phyloP scores from a whole-genome alignment of 2,888 invertebrate species.

The Volucella bombylans region DNA sequence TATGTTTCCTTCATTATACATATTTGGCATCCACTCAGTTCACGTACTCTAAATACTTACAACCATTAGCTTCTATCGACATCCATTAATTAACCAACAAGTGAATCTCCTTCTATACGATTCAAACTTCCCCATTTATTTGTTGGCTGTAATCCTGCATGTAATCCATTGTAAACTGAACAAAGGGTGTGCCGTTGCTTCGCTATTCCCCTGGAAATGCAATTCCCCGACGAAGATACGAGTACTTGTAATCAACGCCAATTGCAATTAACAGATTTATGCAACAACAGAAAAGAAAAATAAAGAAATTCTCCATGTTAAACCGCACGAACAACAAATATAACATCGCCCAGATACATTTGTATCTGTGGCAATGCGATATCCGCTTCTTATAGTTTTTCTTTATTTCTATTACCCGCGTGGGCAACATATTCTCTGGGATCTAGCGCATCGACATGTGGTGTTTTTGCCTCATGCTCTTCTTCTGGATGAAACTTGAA shows the following conservation, averaged over 20 bases:
- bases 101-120: too few relatives aligned
- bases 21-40: too few relatives aligned
- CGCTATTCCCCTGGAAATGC: background rate
- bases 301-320: constrained; percentile 42
- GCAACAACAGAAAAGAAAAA: constrained; percentile 16
- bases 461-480: constrained; percentile 31
- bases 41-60: too few relatives aligned
- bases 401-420: constrained; percentile 32
- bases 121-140: too few relatives aligned
- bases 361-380: constrained; percentile 32
- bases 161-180: too few relatives aligned
- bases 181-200: too few relatives aligned
- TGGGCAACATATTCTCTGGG: background rate
- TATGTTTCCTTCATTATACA: too few relatives aligned
- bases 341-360: constrained; percentile 19
- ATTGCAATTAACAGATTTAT: constrained; percentile 14
- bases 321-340: constrained; percentile 64
- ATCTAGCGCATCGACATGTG: constrained; percentile 15
- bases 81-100: too few relatives aligned
- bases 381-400: constrained; percentile 21
- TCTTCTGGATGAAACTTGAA: constrained; percentile 44
- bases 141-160: too few relatives aligned
- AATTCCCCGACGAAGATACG: background rate
- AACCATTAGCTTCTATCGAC: too few relatives aligned
- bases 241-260: constrained; percentile 6